Base-by-base conservation (phyloP, 2,888 invertebrate genomes). In the Pollenia griseotomentosa region DNA sequence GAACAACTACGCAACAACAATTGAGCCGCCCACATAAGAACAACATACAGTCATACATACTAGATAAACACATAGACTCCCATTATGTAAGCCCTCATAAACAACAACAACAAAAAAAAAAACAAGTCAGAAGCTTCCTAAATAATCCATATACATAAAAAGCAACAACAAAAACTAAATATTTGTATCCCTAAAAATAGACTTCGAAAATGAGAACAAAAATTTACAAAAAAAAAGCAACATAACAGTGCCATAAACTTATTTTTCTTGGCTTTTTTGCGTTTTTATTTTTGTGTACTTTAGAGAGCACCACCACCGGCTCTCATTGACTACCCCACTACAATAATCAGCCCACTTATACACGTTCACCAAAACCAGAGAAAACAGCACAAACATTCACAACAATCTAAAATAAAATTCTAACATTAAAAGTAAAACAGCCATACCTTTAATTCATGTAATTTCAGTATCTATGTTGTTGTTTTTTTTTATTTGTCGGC, bases 151-250 rank as follows among this genome's bases (percentile, higher is more conserved):
- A 53, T 12, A 57, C 40, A 66, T 19, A 42, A 68, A 23, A 14
- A 33, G n/a, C 42, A 33, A 59, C 51, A 71, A 51, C 46, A 16
- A 44, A 2, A 73, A 57, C 53, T 51, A 65, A 12, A 63, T 16
- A 51, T 65, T 74, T 68, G 23, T 83, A 83, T 83, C 77, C 86
- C 86, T 86, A 83, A 86, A 86, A 86, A 86, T 86, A 86, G 80
- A 83, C 71, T 83, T 48, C 73, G 19, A 57, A 86, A 86, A 86
- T 70, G 83, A 83, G 75, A 51, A 80, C 65, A 53, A 48, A 51
- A 71, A 77, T 65, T 44, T 42, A 40, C 65, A 46, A 46, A 23
- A 1, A n/a, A 3, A 44, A 73, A 71, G 33, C 70, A 80, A 63
- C 66, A 44, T 61, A 16, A 55, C 40, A 55, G 42, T 48, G 9